Base-by-base conservation (phyloP, 2,888 invertebrate genomes). In the Sarcophaga caerulescens region DNA sequence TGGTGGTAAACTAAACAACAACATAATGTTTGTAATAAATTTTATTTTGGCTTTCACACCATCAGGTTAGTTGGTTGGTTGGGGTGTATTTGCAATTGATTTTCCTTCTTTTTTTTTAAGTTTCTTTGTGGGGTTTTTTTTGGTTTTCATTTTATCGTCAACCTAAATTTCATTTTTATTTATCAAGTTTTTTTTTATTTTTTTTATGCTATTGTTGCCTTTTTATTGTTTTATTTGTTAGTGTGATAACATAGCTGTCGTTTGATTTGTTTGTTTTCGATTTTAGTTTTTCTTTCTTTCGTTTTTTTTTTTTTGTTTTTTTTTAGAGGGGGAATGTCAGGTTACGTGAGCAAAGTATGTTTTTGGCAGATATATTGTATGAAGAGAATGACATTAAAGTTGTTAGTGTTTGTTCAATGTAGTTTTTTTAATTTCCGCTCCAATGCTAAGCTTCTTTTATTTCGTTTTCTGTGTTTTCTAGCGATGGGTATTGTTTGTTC, bases 351-450 rank as follows among this genome's bases (percentile, higher is more conserved):
- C 25, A 14, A 25, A 45, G n/a, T 35, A 35, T 35, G 10, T 35
- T 35, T 35, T 35, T 35, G 35, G 0, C 35, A 35, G 2, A 8
- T 35, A 35, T 35, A 35, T 8, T 6, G 21, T 17, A 65, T 47
- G 21, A 19, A 12, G 21, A 35, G 8, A n/a, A 21, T 4, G 35
- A 21, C 65, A 65, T 17, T 0, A n/a, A 19, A 14, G 17, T 76
- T 44, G n/a, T 45, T 14, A 1, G 59, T 25, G 59, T 79, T 68
- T 59, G 47, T 35, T n/a, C 45, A 78, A 78, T 74, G 57, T 66
- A 23, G 66, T 85, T 81, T 76, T 70, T 85, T 84, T 79, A 87
- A 84, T 81, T 79, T 81, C 84, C 84, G 78, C 21, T 85, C 21
- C 52, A 80, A 21, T 77, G 66, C 76, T 65, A 23, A 75, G 65